These are phyloP conservation scores for Osmoderma eremita DNA, from an alignment of 2,888 invertebrate species.

Conservation along the genomic window DNA sequence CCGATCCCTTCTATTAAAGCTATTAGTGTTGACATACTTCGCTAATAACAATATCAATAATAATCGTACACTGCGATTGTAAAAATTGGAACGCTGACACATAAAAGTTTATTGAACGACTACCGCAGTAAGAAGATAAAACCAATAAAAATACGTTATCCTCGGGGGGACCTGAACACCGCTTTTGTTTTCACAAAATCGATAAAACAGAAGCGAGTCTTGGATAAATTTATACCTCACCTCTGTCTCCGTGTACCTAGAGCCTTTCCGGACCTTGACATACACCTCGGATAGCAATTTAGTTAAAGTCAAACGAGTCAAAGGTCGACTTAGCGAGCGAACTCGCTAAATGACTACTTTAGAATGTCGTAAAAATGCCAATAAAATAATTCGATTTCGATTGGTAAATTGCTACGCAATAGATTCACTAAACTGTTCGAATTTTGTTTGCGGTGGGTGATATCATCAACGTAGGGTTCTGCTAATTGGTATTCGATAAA, in stretches of 20 bases:
- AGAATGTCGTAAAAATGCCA: slow-evolving; percentile 29
- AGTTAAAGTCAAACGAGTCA: slow-evolving; percentile 10
- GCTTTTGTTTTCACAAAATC: slow-evolving; percentile 6
- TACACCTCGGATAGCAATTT: slow-evolving; percentile 15
- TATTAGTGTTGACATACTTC: too few relatives aligned
- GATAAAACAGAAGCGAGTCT: slow-evolving; percentile 20
- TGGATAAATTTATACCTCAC: not conserved
- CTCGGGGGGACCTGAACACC: not conserved
- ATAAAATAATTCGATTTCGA: slow-evolving; percentile 17
- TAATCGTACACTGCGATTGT: too few relatives aligned
- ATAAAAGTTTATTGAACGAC: too few relatives aligned
- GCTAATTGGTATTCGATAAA: too few relatives aligned
- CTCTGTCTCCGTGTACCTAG: not conserved
- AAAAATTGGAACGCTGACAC: too few relatives aligned
- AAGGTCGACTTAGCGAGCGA: slow-evolving; percentile 1
- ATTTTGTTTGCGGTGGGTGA: not conserved
- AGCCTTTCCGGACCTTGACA: slow-evolving; percentile 26
- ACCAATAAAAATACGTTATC: slow-evolving; percentile 13
- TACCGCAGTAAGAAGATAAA: not conserved
- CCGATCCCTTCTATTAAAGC: too few relatives aligned
- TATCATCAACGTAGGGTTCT: slow-evolving; percentile 10
- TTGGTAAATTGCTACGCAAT: slow-evolving; percentile 20
- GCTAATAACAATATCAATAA: too few relatives aligned
- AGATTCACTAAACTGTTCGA: not conserved
- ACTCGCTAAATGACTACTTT: slow-evolving; percentile 18